Conservation (phyloP, 2,797 vertebrate genomes). For the Acipenser ruthenus region DNA sequence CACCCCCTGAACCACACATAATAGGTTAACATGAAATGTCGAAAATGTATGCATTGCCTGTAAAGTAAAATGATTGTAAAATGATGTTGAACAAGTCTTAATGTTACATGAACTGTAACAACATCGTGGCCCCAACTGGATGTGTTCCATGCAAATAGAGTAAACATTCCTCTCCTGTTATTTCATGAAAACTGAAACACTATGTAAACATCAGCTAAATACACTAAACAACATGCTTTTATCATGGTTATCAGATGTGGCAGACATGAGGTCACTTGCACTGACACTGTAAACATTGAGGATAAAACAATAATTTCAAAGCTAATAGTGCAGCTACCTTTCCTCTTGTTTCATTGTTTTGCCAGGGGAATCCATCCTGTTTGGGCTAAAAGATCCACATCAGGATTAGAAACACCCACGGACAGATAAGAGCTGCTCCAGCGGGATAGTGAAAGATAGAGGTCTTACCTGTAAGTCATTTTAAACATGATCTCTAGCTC, state of each 20-base stretch:
- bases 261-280: no score
- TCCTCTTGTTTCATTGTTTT: constrained; percentile 38
- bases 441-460: constrained; percentile 60
- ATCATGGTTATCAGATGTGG: no score
- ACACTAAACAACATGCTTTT: no score
- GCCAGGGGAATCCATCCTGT: constrained; percentile 51
- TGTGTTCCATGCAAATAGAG: no score
- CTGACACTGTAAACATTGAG: constrained; percentile 9
- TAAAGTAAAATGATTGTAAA: no score
- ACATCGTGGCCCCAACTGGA: no score
- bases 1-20: no score
- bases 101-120: no score
- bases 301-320: constrained; percentile 40
- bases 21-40: no score
- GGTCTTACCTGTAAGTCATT: constrained; percentile 71
- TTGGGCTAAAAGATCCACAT: constrained; percentile 66
- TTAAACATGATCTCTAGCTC: constrained; percentile 63
- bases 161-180: constrained; percentile 5
- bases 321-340: constrained; percentile 34
- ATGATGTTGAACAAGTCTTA: no score
- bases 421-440: constrained; percentile 67
- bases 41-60: no score
- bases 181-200: constrained; percentile 16
- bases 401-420: constrained; percentile 29
- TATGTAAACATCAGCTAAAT: no score